Evolutionary conservation across 2,113 vertebrate genomes (phyloP), one percentile per base, ranked within the genome.

Genomic region (Sylvia atricapilla): DNA sequence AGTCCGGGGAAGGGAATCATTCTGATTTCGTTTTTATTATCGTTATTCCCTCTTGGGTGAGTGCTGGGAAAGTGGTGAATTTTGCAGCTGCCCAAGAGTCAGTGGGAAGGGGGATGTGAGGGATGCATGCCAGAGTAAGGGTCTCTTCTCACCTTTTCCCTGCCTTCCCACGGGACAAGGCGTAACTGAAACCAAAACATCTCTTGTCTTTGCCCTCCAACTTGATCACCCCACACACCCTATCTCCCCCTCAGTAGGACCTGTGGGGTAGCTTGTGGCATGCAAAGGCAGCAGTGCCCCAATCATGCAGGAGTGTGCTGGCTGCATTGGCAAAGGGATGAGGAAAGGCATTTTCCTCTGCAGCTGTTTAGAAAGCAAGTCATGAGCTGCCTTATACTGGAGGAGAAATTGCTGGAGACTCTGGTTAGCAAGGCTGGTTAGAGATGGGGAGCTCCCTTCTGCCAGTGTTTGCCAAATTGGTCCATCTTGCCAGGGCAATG

Each of bases 11-110:
- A 90, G 30, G 44, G 86, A 95, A 79, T 94, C 2, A 20, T 94
- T 97, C 94, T 94, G 89, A 96, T 95, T 96, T 92, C 15, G 27
- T 80, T 96, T 96, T 97, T 97, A 97, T 97, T 97, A 89, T 96
- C 8, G 11, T 89, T 95, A 89, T 94, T 95, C 73, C 84, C 89
- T 94, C 83, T 74, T 93, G 91, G 43, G 58, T 12, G 13, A 94
- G 62, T 72, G 90, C 96, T 97, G 95, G 88, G 94, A 96, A 95
- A 94, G 72, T 87, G 64, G 93, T 91, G 81, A 89, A 78, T 94
- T 96, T 89, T 93, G 91, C 94, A 94, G 95, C 90, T 96, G 96
- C 94, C 93, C 43, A 7, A 60, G 91, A 93, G 22, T 50, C 3
- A 3, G 28, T 69, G 64, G 47, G 46, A 94, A 94, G 72, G 59